Evolutionary conservation across 2,888 invertebrate genomes (phyloP), one percentile per base, ranked within the genome.

Genomic region (Hyppa rectilinea): DNA sequence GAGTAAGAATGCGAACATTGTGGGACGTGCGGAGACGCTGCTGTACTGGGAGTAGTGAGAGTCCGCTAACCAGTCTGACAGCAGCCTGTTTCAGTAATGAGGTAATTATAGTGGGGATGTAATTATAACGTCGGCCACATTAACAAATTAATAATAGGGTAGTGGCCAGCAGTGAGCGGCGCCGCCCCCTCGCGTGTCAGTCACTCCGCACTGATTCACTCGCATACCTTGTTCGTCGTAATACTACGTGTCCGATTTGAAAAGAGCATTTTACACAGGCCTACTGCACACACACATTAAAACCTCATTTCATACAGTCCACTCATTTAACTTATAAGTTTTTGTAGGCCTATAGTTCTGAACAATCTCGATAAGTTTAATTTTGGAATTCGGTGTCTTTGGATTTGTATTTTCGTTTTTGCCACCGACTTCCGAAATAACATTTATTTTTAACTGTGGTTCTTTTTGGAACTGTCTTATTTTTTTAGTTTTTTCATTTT

Each of bases 131-230:
- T 83, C 63, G 29, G 34, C 52, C 40, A 40, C 70, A 67, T 58
- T 69, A 78, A 78, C 63, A 83, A 75, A 83, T 86, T 86, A 85
- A 84, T 87, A 68, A 74, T 71, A 78, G 77, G 47, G 76, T 43
- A 47, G 26, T 20, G 26, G 38, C 34, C 58, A 38, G 34, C 20
- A 38, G 23, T 29, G 58, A 45, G 40, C 49, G 64, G 40, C 12
- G 20, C 58, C 80, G 62, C 78, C 82, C 72, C 64, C 45, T 70
- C 63, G 71, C 77, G 67, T 81, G 82, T 5, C 34, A 58, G 56
- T 26, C 68, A 40, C 52, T 47, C 61, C 12, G 52, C 73, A 83
- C 69, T 76, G 83, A 82, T 80, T 82, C 58, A 69, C 55, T 55
- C 36, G 34, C 47, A 62, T 49, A 56, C 38, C 9, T 45, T 47